A percentile compares a stretch with the other conserved stretches of the same genome.
Evolutionary conservation across 2,888 invertebrate species (phyloP).

Genomic region (Stenurella melanura): DNA sequence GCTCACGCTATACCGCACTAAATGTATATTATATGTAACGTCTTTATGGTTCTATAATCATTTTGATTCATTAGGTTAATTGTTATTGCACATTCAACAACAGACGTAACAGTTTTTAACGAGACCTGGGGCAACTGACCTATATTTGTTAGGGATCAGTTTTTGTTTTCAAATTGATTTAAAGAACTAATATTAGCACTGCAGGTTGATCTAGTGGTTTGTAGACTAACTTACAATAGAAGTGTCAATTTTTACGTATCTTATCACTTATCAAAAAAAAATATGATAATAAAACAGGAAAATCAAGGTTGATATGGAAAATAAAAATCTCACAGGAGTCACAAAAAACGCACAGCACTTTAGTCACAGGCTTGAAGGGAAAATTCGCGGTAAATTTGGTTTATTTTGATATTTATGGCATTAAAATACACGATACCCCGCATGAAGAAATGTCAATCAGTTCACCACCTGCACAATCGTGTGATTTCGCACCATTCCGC

Average conservation of each 20-base stretch:
- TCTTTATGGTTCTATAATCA: conserved; percentile 36
- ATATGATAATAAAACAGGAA: conserved; percentile 29
- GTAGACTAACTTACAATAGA: conserved; percentile 13
- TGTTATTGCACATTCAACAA: conserved; percentile 32
- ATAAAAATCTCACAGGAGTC: conserved; percentile 1
- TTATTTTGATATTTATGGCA: conserved; percentile 59
- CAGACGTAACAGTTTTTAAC: conserved; percentile 26
- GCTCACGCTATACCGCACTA: conserved; percentile 33
- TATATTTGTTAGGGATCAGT: conserved; percentile 44
- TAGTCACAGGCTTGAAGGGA: background rate
- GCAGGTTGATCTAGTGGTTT: background rate
- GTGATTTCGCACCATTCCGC: conserved; percentile 68
- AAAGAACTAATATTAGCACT: background rate
- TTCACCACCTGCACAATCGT: conserved; percentile 72
- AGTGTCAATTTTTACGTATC: conserved; percentile 27
- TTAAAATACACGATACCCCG: conserved; percentile 67
- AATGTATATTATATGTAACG: conserved; percentile 28
- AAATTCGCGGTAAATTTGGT: conserved; percentile 43
- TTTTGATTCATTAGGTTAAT: conserved; percentile 41
- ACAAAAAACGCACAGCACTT: conserved; percentile 24
- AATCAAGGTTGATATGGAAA: background rate
- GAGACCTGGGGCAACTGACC: conserved; percentile 49
- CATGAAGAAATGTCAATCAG: conserved; percentile 73
- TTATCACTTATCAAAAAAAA: conserved; percentile 35
- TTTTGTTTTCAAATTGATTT: conserved; percentile 2